Evolutionary conservation across 2,888 invertebrate species (phyloP), one percentile per base, ranked within the genome.

Genomic region (Nemapogon koenigi): DNA sequence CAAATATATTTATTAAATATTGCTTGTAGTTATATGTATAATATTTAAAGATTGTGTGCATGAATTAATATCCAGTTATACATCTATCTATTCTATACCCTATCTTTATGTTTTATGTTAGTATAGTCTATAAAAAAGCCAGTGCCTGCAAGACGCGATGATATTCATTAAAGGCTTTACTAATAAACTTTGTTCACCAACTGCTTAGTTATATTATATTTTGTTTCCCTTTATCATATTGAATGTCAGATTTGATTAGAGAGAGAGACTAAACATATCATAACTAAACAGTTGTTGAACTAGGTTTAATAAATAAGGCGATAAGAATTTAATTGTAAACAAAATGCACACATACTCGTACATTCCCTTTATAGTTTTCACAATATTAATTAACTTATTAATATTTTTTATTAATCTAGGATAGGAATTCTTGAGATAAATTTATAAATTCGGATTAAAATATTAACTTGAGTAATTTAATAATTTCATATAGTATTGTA

Each of bases 121-220:
- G 3, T 33, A 13, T 46, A 46, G 40, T 38, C 16, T 42, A 46
- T 49, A 49, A 43, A 42, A 41, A 43, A 38, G 61, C 62, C 76
- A 76, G 76, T 76, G 72, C 76, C 76, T 78, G 76, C 65, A 73
- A 75, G 76, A 61, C 50, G 54, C 56, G 35, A 71, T 61, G 58
- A 76, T 76, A 78, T 76, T 76, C 76, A 71, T 65, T 49, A 53
- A 52, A 28, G 18, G 37, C n/a, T 27, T 13, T 27, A 7, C 11
- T 27, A 27, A 27, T 4, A 22, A 27, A 27, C 14, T 27, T 7
- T 27, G n/a, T n/a, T n/a, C n/a, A n/a, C n/a, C n/a, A n/a, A n/a
- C n/a, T n/a, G n/a, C n/a, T n/a, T n/a, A n/a, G n/a, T n/a, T n/a
- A n/a, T n/a, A n/a, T n/a, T n/a, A n/a, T n/a, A n/a, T n/a, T n/a